Base-by-base conservation (phyloP, 2,888 invertebrate genomes). In the Dicycla oo region DNA sequence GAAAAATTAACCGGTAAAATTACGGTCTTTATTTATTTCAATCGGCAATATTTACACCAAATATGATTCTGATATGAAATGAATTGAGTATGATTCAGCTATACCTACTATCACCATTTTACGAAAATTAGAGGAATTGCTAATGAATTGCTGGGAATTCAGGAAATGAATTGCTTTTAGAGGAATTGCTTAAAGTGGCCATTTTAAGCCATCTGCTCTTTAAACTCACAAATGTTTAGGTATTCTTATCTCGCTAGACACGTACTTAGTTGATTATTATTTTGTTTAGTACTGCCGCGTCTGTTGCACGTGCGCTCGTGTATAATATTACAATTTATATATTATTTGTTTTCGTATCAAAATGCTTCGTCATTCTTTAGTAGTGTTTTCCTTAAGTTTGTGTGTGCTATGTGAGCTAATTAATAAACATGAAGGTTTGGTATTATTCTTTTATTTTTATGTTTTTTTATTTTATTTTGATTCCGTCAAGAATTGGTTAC, bases 391-490 rank as follows among this genome's bases (percentile, higher is more conserved):
- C 51, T 73, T 75, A 15, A 40, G 23, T 75, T 11, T 68, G 38
- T 73, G 38, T 75, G 73, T 75, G 38, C 20, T 38, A 0, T 20
- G 67, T 75, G 75, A 73, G 18, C 13, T 73, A 2, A 67, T 73
- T 53, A 67, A 73, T 10, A 67, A 45, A 6, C 11, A 6, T 4
- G 73, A 73, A 73, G 73, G 73, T 73, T 7, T 20, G 57, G 1
- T n/a, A 3, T n/a, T 26, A 40, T 30, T 26, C 1, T 43, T n/a
- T 73, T 62, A 4, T 45, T 38, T 11, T 51, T 38, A 2, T 2
- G 0, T 18, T 0, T 34, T 18, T 49, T 6, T 34, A 6, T n/a
- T 18, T 38, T 23, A 4, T 34, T 18, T 23, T 10, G 11, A 13
- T 6, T 26, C 66, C 18, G 23, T 67, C 15, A 20, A 20, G 6